These are phyloP conservation scores for Diplogasteroides magnus DNA, from an alignment of 1,140 invertebrate species.

Conservation along the genomic window DNA sequence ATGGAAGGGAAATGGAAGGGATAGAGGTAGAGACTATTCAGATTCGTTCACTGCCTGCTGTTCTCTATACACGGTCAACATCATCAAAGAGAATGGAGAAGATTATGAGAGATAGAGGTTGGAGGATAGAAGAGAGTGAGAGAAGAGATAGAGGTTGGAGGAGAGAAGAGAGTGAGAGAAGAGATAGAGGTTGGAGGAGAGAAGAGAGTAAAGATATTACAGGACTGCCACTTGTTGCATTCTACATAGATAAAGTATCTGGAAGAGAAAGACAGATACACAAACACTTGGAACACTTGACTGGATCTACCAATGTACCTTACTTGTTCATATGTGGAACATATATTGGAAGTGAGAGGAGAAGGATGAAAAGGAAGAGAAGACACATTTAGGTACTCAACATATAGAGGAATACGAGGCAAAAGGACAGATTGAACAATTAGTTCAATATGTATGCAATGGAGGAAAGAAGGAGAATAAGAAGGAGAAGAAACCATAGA, in stretches of 20 bases:
- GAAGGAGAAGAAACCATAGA: slow-evolving; percentile 10
- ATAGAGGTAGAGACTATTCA: slow-evolving; percentile 19
- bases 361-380: not conserved
- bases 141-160: not conserved
- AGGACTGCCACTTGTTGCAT: slow-evolving; percentile 51
- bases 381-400: slow-evolving; percentile 30
- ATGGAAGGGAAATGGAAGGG: not conserved
- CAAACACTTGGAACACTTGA: slow-evolving; percentile 46
- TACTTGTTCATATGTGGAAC: slow-evolving; percentile 56
- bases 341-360: slow-evolving; percentile 50
- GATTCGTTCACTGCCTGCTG: slow-evolving; percentile 53
- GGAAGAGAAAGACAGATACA: slow-evolving; percentile 31
- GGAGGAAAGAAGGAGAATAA: slow-evolving; percentile 42
- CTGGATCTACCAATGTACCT: slow-evolving; percentile 49
- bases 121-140: not conserved
- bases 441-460: slow-evolving; percentile 53
- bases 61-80: slow-evolving; percentile 41
- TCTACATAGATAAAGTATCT: slow-evolving; percentile 49
- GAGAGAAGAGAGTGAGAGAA: not conserved
- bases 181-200: not conserved
- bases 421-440: slow-evolving; percentile 44
- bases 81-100: slow-evolving; percentile 38
- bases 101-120: slow-evolving; percentile 28
- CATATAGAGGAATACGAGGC: slow-evolving; percentile 53
- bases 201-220: no score